Percentiles rank a stretch among this genome's conserved stretches.
phyloP scores from a whole-genome alignment of 2,797 vertebrate genomes.

The Peromyscus aztecus region DNA sequence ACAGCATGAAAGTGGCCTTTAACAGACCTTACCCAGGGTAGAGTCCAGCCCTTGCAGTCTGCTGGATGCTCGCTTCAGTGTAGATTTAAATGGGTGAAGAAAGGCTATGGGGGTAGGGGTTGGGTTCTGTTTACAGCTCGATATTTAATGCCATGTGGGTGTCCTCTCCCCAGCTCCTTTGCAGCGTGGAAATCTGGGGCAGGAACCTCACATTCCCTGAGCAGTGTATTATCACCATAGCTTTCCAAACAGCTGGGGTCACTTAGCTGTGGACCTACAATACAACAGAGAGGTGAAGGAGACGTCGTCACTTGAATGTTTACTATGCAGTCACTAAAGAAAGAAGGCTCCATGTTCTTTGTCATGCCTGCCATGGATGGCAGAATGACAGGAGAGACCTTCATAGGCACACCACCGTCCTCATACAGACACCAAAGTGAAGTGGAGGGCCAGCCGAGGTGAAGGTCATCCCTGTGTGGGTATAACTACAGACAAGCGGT shows the following conservation, averaged over 20 bases:
- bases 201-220: constrained; percentile 81
- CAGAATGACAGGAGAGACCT: neutral
- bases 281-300: constrained; percentile 79
- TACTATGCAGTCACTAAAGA: neutral
- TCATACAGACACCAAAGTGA: neutral
- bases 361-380: neutral
- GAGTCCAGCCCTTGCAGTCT: accelerated
- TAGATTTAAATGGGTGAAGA: neutral
- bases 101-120: neutral
- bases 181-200: constrained; percentile 80
- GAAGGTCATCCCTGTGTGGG: neutral
- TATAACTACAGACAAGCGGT: neutral
- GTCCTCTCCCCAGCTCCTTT: constrained; percentile 55
- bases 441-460: neutral
- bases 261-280: constrained; percentile 83
- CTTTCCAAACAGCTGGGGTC: constrained; percentile 89
- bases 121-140: neutral
- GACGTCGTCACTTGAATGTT: constrained; percentile 72
- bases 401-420: neutral
- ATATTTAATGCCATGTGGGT: neutral
- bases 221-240: constrained; percentile 86
- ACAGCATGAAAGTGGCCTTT: neutral
- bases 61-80: accelerated
- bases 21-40: too few species aligned
- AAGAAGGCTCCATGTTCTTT: neutral